Conservation (phyloP, 2,888 invertebrate species). For the Villa cingulata region DNA sequence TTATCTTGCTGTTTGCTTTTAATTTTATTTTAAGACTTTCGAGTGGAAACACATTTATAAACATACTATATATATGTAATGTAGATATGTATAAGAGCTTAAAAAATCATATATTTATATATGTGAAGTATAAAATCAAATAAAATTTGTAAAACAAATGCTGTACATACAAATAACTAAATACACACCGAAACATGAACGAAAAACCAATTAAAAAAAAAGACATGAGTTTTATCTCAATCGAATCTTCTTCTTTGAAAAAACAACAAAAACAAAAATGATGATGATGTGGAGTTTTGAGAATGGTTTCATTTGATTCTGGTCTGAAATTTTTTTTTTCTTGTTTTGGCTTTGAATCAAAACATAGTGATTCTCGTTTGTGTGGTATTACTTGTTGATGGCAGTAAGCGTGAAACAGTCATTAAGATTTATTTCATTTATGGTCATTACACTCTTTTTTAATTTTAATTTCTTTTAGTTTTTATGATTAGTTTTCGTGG, state of each 20-base stretch:
- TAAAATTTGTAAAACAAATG: too few species aligned
- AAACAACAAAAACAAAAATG: neutral
- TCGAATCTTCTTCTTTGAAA: neutral
- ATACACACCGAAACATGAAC: neutral
- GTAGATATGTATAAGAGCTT: too few species aligned
- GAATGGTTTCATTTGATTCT: too few species aligned
- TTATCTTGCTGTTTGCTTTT: neutral
- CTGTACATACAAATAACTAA: too few species aligned
- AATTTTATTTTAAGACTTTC: neutral
- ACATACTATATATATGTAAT: too few species aligned
- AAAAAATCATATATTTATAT: too few species aligned
- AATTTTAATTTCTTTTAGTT: too few species aligned
- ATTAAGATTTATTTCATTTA: neutral
- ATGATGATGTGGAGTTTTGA: neutral
- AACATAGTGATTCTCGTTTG: neutral
- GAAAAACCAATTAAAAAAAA: neutral
- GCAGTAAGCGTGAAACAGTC: neutral
- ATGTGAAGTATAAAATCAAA: too few species aligned
- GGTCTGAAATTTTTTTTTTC: too few species aligned
- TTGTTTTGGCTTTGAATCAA: too few species aligned
- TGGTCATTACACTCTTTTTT: neutral
- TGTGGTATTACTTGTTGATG: neutral
- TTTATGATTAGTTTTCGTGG: too few species aligned
- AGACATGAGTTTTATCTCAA: neutral
- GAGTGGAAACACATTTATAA: neutral